phyloP scores from a whole-genome alignment of 1,140 invertebrate genomes.

The Papilio aristodemus region DNA sequence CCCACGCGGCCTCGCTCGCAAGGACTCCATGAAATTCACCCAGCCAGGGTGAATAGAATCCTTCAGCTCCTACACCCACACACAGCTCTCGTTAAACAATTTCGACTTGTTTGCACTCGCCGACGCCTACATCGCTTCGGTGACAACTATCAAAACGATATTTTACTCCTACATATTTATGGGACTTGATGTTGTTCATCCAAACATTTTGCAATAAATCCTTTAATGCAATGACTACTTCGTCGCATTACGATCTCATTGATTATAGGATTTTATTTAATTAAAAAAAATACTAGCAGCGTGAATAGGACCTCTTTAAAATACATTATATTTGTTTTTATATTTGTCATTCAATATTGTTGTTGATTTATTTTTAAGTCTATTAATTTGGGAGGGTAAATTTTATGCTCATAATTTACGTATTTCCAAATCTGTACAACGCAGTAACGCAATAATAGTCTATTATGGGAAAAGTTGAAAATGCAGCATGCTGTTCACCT shows the following conservation, averaged over 20 bases:
- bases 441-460: too few relatives aligned
- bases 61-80: conserved; percentile 57
- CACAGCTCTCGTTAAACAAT: conserved; percentile 47
- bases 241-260: not conserved
- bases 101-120: conserved; percentile 40
- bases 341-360: too few relatives aligned
- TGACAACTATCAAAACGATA: conserved; percentile 17
- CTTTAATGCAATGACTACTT: not conserved
- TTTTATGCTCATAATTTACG: too few relatives aligned
- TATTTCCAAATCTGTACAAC: too few relatives aligned
- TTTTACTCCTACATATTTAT: conserved; percentile 16
- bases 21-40: conserved; percentile 69
- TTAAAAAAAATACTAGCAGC: too few relatives aligned
- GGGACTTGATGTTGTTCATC: not conserved
- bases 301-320: too few relatives aligned
- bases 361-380: too few relatives aligned
- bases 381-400: too few relatives aligned
- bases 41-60: conserved; percentile 58
- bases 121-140: conserved; percentile 37
- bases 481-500: too few relatives aligned
- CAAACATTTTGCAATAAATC: conserved; percentile 10
- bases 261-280: too few relatives aligned
- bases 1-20: conserved; percentile 56
- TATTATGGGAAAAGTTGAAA: too few relatives aligned
- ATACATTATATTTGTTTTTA: too few relatives aligned